These are phyloP conservation scores for Pandemis cinnamomeana DNA, from an alignment of 2,888 invertebrate genomes.

Conservation along the genomic window DNA sequence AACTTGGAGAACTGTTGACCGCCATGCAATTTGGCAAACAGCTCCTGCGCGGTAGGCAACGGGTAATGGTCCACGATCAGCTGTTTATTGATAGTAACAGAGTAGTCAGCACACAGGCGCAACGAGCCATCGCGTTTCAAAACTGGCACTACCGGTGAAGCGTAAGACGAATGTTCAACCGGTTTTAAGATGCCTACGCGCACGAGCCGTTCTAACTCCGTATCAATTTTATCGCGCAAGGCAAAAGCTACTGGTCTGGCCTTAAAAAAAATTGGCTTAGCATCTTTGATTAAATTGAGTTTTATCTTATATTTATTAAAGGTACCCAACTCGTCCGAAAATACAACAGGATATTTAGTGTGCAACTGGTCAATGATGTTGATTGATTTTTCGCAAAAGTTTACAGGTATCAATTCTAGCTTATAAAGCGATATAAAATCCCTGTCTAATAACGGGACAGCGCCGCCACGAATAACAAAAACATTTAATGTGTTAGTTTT, in stretches of 20 bases:
- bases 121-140: not conserved
- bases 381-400: slow-evolving; percentile 18
- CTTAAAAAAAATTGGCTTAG: slow-evolving; percentile 5
- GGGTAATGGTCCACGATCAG: slow-evolving; percentile 33
- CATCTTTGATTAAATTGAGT: slow-evolving; percentile 38
- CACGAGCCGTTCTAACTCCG: slow-evolving; percentile 45
- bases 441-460: slow-evolving; percentile 45
- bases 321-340: slow-evolving; percentile 27
- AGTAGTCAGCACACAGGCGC: slow-evolving; percentile 28
- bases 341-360: slow-evolving; percentile 2
- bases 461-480: slow-evolving; percentile 46
- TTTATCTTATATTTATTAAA: slow-evolving; percentile 41
- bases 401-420: slow-evolving; percentile 39
- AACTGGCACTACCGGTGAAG: not conserved
- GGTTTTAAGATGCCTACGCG: slow-evolving; percentile 44
- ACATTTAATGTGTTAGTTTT: slow-evolving; percentile 36
- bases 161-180: slow-evolving; percentile 41
- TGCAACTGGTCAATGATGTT: not conserved
- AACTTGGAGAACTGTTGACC: slow-evolving; percentile 38
- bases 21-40: slow-evolving; percentile 33
- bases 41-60: slow-evolving; percentile 35
- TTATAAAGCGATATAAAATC: slow-evolving; percentile 45
- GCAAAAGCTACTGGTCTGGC: slow-evolving; percentile 6
- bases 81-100: slow-evolving; percentile 34
- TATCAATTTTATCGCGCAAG: slow-evolving; percentile 16